phyloP scores from a whole-genome alignment of 2,888 invertebrate genomes.

The Mechanitis messenoides region DNA sequence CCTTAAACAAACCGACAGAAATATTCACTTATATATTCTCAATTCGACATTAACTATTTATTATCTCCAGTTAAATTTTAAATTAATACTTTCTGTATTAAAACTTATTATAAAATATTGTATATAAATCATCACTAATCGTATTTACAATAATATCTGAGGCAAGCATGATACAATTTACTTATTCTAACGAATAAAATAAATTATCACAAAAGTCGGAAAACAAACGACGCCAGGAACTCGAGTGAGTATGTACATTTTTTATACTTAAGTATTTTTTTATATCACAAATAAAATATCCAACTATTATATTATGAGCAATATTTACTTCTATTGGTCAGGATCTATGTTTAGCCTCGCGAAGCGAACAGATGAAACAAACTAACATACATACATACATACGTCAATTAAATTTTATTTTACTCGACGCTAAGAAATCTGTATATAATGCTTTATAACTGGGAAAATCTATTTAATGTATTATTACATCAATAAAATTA shows the following conservation, averaged over 20 bases:
- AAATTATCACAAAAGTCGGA: constrained; percentile 41
- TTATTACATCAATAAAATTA: too few relatives aligned
- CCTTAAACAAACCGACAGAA: constrained; percentile 28
- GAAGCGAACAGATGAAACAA: constrained; percentile 23
- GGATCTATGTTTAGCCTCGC: constrained; percentile 39
- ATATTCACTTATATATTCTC: constrained; percentile 33
- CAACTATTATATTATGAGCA: constrained; percentile 67
- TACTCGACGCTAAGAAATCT: too few relatives aligned
- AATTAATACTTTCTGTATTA: constrained; percentile 65
- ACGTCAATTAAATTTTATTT: too few relatives aligned
- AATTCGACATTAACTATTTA: constrained; percentile 59
- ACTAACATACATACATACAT: constrained; percentile 9
- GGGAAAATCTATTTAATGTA: too few relatives aligned
- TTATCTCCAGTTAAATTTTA: constrained; percentile 56
- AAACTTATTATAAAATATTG: constrained; percentile 51
- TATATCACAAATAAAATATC: constrained; percentile 71
- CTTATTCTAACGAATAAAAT: constrained; percentile 32
- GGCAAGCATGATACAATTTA: constrained; percentile 62
- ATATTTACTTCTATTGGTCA: constrained; percentile 70
- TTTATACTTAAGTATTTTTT: constrained; percentile 46
- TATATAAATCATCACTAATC: constrained; percentile 61
- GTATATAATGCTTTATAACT: too few relatives aligned
- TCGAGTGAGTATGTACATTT: constrained; percentile 53
- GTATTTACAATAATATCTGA: constrained; percentile 65
- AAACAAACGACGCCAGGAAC: constrained; percentile 49